Evolutionary conservation across 2,797 vertebrate genomes (phyloP).

Genomic region (Corythornis leucogaster): DNA sequence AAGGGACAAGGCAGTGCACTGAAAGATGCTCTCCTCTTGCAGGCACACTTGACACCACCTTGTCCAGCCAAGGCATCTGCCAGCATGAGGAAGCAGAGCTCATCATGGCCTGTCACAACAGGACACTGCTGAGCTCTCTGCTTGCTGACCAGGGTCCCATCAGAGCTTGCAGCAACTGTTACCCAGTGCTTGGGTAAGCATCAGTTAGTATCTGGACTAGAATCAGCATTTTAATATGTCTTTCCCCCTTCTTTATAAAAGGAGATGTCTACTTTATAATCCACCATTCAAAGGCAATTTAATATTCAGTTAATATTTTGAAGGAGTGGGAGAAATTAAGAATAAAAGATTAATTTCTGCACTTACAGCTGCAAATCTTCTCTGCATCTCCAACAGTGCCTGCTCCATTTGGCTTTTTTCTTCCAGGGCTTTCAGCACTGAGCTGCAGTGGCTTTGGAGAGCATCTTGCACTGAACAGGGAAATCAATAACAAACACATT

Average conservation of each 20-base stretch:
- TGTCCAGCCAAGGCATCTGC: not conserved
- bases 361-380: constrained; percentile 75
- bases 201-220: not conserved
- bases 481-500: constrained; percentile 62
- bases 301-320: constrained; percentile 48
- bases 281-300: not conserved
- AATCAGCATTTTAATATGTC: constrained; percentile 27
- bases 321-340: not conserved
- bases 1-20: not conserved
- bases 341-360: constrained; percentile 16
- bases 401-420: constrained; percentile 74
- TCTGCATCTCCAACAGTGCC: constrained; percentile 73
- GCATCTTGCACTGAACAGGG: constrained; percentile 77
- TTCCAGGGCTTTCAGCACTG: constrained; percentile 66
- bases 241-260: not conserved
- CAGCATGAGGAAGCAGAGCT: not conserved
- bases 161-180: not conserved
- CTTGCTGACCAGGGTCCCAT: not conserved
- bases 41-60: not conserved
- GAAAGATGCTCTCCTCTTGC: fast-evolving
- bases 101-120: not conserved
- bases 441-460: constrained; percentile 54
- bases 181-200: not conserved
- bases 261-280: constrained; percentile 3
- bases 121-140: not conserved